Evolutionary conservation across 2,888 invertebrate genomes (phyloP).

Genomic region (Tethea ocularis): DNA sequence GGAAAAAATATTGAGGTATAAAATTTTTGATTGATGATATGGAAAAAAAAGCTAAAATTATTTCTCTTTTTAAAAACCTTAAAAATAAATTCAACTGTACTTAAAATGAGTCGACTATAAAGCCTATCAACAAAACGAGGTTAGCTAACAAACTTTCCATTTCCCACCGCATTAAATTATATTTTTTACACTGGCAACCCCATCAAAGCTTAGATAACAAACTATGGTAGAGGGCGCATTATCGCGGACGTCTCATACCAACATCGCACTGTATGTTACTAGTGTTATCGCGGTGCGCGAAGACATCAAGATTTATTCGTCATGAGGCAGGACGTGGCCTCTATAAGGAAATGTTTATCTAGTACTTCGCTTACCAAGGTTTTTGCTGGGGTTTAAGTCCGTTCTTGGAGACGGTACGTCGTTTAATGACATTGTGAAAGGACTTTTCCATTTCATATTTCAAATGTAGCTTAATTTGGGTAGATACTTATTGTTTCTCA

Average conservation of each 20-base stretch:
- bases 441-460: too few relatives aligned
- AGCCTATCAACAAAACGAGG: neutral
- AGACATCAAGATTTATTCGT: slow-evolving; percentile 74
- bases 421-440: neutral
- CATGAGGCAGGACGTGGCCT: slow-evolving; percentile 62
- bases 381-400: slow-evolving; percentile 28
- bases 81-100: neutral
- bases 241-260: slow-evolving; percentile 41
- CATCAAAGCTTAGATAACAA: slow-evolving; percentile 40
- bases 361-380: slow-evolving; percentile 50
- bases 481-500: too few relatives aligned
- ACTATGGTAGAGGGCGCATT: slow-evolving; percentile 49
- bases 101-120: neutral
- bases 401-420: slow-evolving; percentile 18
- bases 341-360: slow-evolving; percentile 72
- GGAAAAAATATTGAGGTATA: too few relatives aligned
- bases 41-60: too few relatives aligned
- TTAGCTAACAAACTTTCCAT: slow-evolving; percentile 15
- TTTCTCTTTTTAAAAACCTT: too few relatives aligned
- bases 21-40: too few relatives aligned
- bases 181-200: slow-evolving; percentile 15
- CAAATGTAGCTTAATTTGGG: too few relatives aligned
- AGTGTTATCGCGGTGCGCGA: slow-evolving; percentile 53
- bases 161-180: slow-evolving; percentile 8
- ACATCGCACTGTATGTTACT: slow-evolving; percentile 45